Conservation (phyloP, 1,140 invertebrate genomes). For the Drosophila chauvacae region DNA sequence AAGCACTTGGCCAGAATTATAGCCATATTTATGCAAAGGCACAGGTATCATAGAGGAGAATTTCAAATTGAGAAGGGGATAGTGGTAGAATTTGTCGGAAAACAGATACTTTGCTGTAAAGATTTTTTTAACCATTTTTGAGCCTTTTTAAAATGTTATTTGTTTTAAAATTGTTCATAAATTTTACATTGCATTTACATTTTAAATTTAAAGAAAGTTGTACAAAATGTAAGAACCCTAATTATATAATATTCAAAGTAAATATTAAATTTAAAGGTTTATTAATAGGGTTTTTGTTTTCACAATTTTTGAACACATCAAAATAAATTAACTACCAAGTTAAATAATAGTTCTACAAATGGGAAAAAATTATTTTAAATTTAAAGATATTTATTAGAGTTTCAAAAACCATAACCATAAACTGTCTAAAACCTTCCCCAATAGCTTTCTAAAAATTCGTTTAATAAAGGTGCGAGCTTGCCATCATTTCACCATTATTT, state of each 20-base stretch:
- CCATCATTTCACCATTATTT: constrained; percentile 8
- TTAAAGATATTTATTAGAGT: background rate
- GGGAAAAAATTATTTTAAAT: background rate
- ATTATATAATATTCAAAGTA: too few species aligned
- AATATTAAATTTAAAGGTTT: too few species aligned
- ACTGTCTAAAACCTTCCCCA: too few species aligned
- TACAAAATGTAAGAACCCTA: too few species aligned
- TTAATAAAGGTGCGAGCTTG: too few species aligned
- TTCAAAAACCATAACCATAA: background rate
- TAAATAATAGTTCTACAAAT: background rate
- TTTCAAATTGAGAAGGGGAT: background rate
- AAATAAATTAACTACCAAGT: background rate
- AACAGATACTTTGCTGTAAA: background rate
- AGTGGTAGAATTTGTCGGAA: background rate
- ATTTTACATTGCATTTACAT: too few species aligned
- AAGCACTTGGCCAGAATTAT: constrained; percentile 30
- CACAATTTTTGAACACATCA: background rate
- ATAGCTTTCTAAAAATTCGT: constrained; percentile 1
- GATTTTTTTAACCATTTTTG: background rate
- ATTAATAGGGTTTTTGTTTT: too few species aligned
- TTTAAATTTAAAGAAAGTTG: too few species aligned
- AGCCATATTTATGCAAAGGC: background rate
- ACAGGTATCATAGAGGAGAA: background rate
- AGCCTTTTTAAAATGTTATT: background rate
- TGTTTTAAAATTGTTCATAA: too few species aligned